A percentile compares a stretch with the other conserved stretches of the same genome.
Conservation (phyloP, 1,140 invertebrate genomes). For the Gonatopus flavifemur region DNA sequence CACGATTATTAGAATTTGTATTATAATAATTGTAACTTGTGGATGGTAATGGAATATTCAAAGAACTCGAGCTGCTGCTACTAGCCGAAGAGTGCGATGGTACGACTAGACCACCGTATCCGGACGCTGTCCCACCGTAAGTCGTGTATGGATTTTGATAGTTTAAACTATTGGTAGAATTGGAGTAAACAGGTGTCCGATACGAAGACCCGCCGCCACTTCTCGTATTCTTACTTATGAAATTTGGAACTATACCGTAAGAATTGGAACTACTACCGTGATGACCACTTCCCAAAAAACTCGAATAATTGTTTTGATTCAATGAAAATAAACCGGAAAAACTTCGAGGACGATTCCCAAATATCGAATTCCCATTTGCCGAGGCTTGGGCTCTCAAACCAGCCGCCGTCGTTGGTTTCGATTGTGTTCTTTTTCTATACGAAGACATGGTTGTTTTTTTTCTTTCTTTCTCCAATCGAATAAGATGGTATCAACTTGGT, state of each 20-base stretch:
- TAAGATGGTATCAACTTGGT: background rate
- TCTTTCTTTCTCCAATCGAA: background rate
- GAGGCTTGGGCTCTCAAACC: conserved; percentile 54
- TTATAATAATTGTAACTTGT: conserved; percentile 57
- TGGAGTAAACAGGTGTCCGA: conserved; percentile 45
- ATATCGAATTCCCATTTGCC: conserved; percentile 55
- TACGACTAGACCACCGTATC: conserved; percentile 64
- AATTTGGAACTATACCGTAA: conserved; percentile 30
- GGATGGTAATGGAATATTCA: conserved; percentile 59
- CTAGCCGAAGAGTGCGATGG: conserved; percentile 48
- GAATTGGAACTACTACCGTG: conserved; percentile 45
- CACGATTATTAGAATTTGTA: conserved; percentile 26
- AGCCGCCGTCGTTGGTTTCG: conserved; percentile 53
- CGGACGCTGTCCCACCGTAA: conserved; percentile 66
- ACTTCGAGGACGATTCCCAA: conserved; percentile 55
- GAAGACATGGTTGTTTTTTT: conserved; percentile 39
- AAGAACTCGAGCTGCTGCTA: conserved; percentile 45
- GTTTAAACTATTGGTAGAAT: conserved; percentile 53
- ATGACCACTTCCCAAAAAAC: conserved; percentile 38
- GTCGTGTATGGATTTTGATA: conserved; percentile 56
- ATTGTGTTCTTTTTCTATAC: conserved; percentile 51
- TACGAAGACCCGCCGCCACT: conserved; percentile 35
- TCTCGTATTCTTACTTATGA: conserved; percentile 38
- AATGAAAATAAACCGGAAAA: conserved; percentile 48
- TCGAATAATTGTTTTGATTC: conserved; percentile 45